Conservation (phyloP, 2,888 invertebrate species). For the Hermaeophaga mercurialis region DNA sequence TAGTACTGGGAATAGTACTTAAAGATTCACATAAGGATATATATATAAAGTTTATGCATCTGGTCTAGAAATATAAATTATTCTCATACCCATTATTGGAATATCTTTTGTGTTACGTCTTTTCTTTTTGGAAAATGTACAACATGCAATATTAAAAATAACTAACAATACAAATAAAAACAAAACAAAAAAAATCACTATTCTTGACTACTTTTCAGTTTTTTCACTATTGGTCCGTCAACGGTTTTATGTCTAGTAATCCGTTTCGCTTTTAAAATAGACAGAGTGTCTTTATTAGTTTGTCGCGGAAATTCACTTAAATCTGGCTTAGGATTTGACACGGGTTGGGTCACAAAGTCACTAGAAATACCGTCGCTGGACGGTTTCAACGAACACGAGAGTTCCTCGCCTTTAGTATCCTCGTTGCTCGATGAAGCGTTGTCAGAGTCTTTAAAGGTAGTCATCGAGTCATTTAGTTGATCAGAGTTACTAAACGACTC, state of each 20-base stretch:
- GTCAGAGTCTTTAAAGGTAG: background rate
- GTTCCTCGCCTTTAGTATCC: constrained; percentile 29
- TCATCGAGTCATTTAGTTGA: constrained; percentile 6
- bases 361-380: constrained; percentile 40
- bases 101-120: background rate
- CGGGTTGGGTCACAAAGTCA: constrained; percentile 42
- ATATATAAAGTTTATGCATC: no score
- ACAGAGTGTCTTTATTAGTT: constrained; percentile 52
- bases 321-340: constrained; percentile 46
- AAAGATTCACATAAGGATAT: no score
- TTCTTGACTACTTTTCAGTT: constrained; percentile 41
- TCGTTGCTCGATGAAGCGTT: constrained; percentile 12
- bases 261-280: constrained; percentile 55
- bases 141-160: constrained; percentile 7
- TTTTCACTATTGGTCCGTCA: constrained; percentile 48
- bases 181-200: constrained; percentile 10
- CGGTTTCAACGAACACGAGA: constrained; percentile 38
- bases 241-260: constrained; percentile 52
- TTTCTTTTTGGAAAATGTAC: constrained; percentile 2
- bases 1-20: no score
- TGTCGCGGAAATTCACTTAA: constrained; percentile 49
- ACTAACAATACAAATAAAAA: constrained; percentile 17
- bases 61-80: background rate
- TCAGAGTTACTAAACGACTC: background rate
- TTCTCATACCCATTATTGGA: background rate